phyloP scores from a whole-genome alignment of 2,888 invertebrate species.

The Keiferia lycopersicella region DNA sequence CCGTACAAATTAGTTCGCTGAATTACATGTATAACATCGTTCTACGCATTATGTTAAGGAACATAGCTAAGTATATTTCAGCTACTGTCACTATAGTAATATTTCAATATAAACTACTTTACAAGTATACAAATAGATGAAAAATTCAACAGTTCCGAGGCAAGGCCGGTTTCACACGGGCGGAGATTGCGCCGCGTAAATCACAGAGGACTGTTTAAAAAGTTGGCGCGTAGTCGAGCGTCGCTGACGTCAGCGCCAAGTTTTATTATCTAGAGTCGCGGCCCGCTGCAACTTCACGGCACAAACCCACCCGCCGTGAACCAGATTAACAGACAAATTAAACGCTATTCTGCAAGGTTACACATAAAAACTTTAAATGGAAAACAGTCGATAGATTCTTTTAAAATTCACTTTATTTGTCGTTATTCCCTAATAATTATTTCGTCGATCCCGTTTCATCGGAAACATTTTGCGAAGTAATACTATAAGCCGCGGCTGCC shows the following conservation, averaged over 20 bases:
- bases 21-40: slow-evolving; percentile 63
- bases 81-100: slow-evolving; percentile 61
- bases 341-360: slow-evolving; percentile 32
- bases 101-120: slow-evolving; percentile 64
- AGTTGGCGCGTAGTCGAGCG: slow-evolving; percentile 18
- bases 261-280: slow-evolving; percentile 18
- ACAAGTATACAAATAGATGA: slow-evolving; percentile 68
- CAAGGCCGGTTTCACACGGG: slow-evolving; percentile 40
- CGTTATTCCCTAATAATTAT: slow-evolving; percentile 63
- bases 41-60: slow-evolving; percentile 62
- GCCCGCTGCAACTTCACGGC: neutral
- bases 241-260: slow-evolving; percentile 19
- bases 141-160: slow-evolving; percentile 57
- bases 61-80: slow-evolving; percentile 70
- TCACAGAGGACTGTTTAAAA: slow-evolving; percentile 12
- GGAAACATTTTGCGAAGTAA: slow-evolving; percentile 29
- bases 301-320: slow-evolving; percentile 26
- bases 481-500: slow-evolving; percentile 18
- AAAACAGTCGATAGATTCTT: slow-evolving; percentile 71
- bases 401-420: slow-evolving; percentile 62
- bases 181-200: slow-evolving; percentile 27
- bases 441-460: slow-evolving; percentile 43
- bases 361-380: slow-evolving; percentile 41
- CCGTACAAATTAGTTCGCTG: slow-evolving; percentile 54
- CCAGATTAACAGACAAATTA: slow-evolving; percentile 37